A percentile compares a stretch with the other conserved stretches of the same genome.
These are phyloP conservation scores for Elaphurus davidianus DNA, from an alignment of 2,113 vertebrate species.

Conservation along the genomic window DNA sequence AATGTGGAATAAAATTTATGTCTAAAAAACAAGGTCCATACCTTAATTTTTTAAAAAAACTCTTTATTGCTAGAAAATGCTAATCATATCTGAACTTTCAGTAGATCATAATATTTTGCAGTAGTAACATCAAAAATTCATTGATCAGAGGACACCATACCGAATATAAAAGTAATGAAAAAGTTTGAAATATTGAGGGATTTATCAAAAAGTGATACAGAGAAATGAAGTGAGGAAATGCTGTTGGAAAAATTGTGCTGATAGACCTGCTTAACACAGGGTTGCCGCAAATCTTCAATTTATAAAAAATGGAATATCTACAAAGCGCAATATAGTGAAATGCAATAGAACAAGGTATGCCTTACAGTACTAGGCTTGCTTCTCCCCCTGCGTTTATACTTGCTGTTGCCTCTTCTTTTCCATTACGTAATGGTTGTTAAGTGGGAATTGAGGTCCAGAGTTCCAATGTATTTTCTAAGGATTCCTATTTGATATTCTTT, in stretches of 20 bases:
- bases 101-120: not conserved
- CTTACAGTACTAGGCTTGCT: not conserved
- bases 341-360: not conserved
- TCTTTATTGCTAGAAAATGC: not conserved
- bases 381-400: not conserved
- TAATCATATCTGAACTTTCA: not conserved
- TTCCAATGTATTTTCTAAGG: not conserved
- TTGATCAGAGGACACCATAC: not conserved
- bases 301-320: not conserved
- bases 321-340: not conserved
- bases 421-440: not conserved
- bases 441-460: not conserved
- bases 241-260: not conserved
- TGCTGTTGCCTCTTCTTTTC: not conserved
- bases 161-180: not conserved
- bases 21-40: not conserved
- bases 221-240: not conserved
- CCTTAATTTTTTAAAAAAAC: not conserved
- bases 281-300: not conserved
- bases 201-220: not conserved
- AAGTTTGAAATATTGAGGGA: not conserved
- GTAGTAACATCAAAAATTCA: not conserved
- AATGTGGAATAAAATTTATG: not conserved
- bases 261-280: not conserved
- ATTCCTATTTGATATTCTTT: not conserved